These are phyloP conservation scores for Halcyon chelicuti DNA, from an alignment of 2,797 vertebrate species.

Conservation along the genomic window DNA sequence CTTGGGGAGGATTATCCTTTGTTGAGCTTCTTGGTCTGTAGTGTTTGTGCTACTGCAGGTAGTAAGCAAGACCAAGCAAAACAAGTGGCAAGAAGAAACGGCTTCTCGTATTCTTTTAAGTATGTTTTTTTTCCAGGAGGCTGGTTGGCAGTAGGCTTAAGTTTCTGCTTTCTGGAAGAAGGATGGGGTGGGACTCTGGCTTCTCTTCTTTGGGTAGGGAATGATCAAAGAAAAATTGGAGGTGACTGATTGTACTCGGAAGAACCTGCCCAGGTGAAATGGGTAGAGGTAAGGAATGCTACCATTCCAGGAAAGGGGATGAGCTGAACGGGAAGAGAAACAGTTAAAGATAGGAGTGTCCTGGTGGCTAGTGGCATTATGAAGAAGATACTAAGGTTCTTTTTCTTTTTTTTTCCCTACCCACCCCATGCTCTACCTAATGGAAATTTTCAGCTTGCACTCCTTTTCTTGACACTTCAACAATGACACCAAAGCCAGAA, in stretches of 20 bases:
- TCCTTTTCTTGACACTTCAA: not conserved
- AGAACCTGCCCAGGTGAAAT: not conserved
- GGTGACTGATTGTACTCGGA: not conserved
- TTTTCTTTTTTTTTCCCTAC: not conserved
- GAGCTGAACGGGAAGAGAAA: not conserved
- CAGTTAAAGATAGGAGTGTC: not conserved
- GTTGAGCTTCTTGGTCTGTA: not conserved
- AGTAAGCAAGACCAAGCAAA: not conserved
- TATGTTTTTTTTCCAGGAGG: not conserved
- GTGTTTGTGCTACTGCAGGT: not conserved
- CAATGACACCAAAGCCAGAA: not conserved
- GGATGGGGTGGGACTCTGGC: not conserved
- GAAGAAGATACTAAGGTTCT: not conserved
- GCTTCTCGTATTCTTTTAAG: accelerated
- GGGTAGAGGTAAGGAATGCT: not conserved
- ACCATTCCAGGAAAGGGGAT: not conserved
- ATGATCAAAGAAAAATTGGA: not conserved
- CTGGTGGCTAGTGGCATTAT: not conserved
- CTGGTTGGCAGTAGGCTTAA: not conserved
- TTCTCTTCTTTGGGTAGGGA: not conserved
- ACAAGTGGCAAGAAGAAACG: not conserved
- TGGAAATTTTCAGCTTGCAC: not conserved
- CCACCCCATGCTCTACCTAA: not conserved
- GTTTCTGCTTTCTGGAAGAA: not conserved
- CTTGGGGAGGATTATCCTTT: not conserved